Conservation (phyloP, 2,888 invertebrate genomes). For the Abscondita cerata region DNA sequence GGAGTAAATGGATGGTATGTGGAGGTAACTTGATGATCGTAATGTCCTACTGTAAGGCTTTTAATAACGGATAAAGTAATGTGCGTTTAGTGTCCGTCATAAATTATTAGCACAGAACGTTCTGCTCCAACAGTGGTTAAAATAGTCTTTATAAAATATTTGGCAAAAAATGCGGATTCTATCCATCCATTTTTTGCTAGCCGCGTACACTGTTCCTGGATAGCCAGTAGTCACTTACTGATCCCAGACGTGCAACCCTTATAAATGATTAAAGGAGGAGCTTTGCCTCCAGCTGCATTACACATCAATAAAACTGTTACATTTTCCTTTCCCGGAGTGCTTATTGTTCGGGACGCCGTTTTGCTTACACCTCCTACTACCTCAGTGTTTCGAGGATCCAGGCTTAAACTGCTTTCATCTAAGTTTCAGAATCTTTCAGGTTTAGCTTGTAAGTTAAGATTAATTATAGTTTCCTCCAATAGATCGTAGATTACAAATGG, state of each 20-base stretch:
- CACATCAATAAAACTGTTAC: too few relatives aligned
- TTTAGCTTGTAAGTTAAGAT: too few relatives aligned
- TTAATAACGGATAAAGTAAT: not conserved
- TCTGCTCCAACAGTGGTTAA: not conserved
- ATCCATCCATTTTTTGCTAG: not conserved
- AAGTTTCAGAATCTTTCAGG: not conserved
- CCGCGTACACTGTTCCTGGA: not conserved
- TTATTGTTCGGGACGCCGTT: not conserved
- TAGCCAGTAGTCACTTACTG: too few relatives aligned
- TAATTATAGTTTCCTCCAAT: too few relatives aligned
- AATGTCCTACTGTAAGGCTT: not conserved
- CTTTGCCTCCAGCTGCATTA: not conserved
- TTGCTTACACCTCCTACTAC: slow-evolving; percentile 6
- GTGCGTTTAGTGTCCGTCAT: not conserved
- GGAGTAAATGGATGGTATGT: not conserved
- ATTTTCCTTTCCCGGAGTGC: not conserved
- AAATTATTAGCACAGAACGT: not conserved
- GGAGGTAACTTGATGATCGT: not conserved
- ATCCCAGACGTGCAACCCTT: too few relatives aligned
- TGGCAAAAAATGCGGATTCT: not conserved
- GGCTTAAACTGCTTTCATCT: slow-evolving; percentile 2
- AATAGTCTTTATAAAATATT: not conserved
- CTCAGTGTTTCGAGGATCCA: slow-evolving; percentile 6
- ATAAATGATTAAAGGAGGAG: too few relatives aligned
- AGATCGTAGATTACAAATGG: not conserved